Evolutionary conservation across 2,888 invertebrate genomes (phyloP), one percentile per base, ranked within the genome.

Genomic region (Spicauda simplicius): DNA sequence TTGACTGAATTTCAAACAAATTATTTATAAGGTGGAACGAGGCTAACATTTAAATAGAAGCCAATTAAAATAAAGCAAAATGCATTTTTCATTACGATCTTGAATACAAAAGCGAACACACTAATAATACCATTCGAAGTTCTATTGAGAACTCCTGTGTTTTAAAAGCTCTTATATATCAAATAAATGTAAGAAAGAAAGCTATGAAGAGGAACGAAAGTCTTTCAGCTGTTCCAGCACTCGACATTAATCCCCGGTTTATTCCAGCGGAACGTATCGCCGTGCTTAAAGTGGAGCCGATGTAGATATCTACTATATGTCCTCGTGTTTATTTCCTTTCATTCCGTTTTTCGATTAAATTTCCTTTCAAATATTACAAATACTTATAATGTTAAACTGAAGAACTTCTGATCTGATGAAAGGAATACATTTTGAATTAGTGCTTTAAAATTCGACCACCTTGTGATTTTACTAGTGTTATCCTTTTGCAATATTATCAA

Each of bases 171-270:
- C 52, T 41, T 33, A 41, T 53, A 56, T 58, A 52, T 58, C 30
- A 58, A 37, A 58, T 52, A 10, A 57, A 37, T 57, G 50, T 25
- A 64, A 64, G 64, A 64, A 64, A 60, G 61, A 18, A 53, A 52
- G 50, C 33, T 37, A 41, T 58, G 57, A 52, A 64, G 30, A 19
- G 19, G 56, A 33, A 41, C 41, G 25, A 59, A 58, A 63, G 64
- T 59, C 59, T 41, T 65, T n/a, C 45, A 45, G 45, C 45, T 45
- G 45, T 45, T 45, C 45, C 59, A 52, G 50, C 57, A 59, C 65
- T 65, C 45, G 65, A 65, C 58, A 65, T 59, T 65, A 65, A 65
- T 65, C 65, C 58, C 20, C 58, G 16, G 45, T 65, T 54, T 59
- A 59, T 59, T 57, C 45, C 58, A 57, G 57, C 56, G 65, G 30